Base-by-base conservation (phyloP, 2,113 vertebrate genomes). In the Pao palembangensis region DNA sequence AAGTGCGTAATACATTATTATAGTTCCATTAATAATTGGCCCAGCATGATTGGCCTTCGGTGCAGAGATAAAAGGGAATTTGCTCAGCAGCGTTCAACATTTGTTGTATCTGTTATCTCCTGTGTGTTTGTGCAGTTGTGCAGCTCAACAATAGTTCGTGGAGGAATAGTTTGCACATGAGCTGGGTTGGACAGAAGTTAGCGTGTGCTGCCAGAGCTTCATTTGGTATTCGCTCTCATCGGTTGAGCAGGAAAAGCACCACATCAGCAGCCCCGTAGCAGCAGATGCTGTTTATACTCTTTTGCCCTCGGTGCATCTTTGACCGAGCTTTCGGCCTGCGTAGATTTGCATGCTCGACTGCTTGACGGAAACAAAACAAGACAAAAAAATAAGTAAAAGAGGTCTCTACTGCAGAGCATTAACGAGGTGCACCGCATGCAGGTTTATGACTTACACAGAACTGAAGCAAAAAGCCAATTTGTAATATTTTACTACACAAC, bases 151-250 rank as follows among this genome's bases (percentile, higher is more conserved):
- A 68, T 57, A 52, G 64, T 55, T 61, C 50, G 50, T 51, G 13
- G 44, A 42, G 38, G 23, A 59, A 55, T 51, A 49, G 8, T 56
- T 44, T 44, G 34, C 52, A 50, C 67, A 12, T 38, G 34, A 38
- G 34, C 34, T 79, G 19, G 61, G 51, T 41, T 61, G 48, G 59
- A 70, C 68, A 61, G 47, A 61, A 69, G 73, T 63, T 48, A 51
- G 50, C 23, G 69, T 64, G 62, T 61, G 53, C 38, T 70, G 72
- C 62, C 53, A 61, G 58, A 51, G 64, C 49, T 31, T 80, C 67
- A 82, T 80, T 38, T 82, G 75, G 51, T 68, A 48, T 76, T 64
- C 77, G 42, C 19, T 80, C 31, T 55, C 60, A 57, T 73, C 64
- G 65, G 69, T 73, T 63, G 44, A n/a, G 42, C 55, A 52, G 55